phyloP scores from a whole-genome alignment of 2,797 vertebrate genomes.

The Thripadectes ignobilis region DNA sequence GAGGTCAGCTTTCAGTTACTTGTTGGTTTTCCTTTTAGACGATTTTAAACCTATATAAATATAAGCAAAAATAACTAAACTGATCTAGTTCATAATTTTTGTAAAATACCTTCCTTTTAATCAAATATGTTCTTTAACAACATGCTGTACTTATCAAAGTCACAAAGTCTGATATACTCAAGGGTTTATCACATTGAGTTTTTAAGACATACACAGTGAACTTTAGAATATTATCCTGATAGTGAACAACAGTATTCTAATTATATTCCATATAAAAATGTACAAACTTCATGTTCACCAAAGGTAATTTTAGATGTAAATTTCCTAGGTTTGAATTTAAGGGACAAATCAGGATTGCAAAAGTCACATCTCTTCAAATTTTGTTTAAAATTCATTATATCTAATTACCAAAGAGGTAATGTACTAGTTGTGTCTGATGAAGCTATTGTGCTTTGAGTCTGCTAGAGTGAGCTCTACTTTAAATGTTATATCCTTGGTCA shows the following conservation, averaged over 20 bases:
- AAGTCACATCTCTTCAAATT: not conserved
- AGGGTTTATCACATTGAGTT: not conserved
- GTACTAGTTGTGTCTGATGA: not conserved
- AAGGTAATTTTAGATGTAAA: not conserved
- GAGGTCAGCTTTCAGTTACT: not conserved
- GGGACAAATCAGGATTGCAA: not conserved
- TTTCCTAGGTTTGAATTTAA: not conserved
- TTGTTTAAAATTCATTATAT: not conserved
- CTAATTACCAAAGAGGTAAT: not conserved
- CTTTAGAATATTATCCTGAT: not conserved
- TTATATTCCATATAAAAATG: not conserved
- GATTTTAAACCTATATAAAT: not conserved
- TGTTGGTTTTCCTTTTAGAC: not conserved
- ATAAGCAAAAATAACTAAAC: not conserved
- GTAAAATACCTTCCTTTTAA: not conserved
- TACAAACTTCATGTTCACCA: not conserved
- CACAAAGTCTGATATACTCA: not conserved
- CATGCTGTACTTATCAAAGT: not conserved
- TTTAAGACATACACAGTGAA: not conserved
- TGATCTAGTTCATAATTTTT: not conserved
- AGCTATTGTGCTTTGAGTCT: not conserved
- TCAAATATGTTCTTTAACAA: conserved; percentile 15
- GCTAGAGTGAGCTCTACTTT: not conserved
- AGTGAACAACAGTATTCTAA: not conserved
- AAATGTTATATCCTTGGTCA: conserved; percentile 4